A percentile compares a stretch with the other conserved stretches of the same genome.
Conservation (phyloP, 1,140 invertebrate genomes). For the Drosophila gunungcola region DNA sequence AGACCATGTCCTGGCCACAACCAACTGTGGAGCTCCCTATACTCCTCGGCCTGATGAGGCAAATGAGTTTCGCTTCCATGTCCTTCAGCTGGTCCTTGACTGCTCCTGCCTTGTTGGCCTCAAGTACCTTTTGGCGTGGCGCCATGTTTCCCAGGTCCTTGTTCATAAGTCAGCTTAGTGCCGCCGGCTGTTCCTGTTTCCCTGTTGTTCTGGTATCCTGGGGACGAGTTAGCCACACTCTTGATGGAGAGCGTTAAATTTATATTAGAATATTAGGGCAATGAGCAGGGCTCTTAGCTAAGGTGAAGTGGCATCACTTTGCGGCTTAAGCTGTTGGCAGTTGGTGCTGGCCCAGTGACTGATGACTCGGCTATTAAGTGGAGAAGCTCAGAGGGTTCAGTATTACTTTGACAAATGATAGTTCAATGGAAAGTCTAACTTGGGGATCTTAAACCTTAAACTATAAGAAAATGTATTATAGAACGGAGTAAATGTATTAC, state of each 20-base stretch:
- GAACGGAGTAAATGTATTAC: neutral
- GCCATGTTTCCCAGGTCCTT: constrained; percentile 14
- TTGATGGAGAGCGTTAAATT: constrained; percentile 72
- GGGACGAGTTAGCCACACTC: constrained; percentile 43
- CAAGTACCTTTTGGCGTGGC: constrained; percentile 50
- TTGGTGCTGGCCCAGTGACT: constrained; percentile 27
- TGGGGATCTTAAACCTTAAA: too few species aligned
- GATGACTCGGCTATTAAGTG: constrained; percentile 39
- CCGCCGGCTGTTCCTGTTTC: constrained; percentile 5
- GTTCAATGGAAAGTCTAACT: constrained; percentile 4
- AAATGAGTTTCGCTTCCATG: constrained; percentile 72
- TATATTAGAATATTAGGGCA: constrained; percentile 73
- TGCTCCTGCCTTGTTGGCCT: constrained; percentile 45
- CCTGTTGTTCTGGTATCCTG: constrained; percentile 12
- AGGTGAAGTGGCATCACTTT: constrained; percentile 51
- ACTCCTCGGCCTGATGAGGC: constrained; percentile 43
- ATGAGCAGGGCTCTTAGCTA: constrained; percentile 58
- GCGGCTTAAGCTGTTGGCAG: constrained; percentile 23
- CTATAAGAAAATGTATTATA: neutral
- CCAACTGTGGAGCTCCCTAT: constrained; percentile 61
- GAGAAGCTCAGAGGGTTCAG: constrained; percentile 12
- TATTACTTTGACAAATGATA: constrained; percentile 15
- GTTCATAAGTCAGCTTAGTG: constrained; percentile 45
- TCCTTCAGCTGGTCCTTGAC: constrained; percentile 49
- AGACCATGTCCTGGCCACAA: constrained; percentile 43